Evolutionary conservation across 2,113 vertebrate species (phyloP).

Genomic region (Cavia aperea): DNA sequence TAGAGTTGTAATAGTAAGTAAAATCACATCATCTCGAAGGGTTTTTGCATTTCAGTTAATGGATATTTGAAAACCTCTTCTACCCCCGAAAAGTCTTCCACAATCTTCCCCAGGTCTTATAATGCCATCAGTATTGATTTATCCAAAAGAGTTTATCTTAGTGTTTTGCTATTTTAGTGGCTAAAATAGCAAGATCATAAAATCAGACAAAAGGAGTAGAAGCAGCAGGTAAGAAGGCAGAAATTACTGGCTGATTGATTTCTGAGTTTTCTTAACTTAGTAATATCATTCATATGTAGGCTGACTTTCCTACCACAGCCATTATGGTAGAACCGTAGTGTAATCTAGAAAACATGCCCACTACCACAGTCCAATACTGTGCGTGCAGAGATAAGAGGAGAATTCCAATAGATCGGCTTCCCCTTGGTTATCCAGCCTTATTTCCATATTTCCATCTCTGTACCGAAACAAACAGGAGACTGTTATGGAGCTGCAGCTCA

Average conservation of each 20-base stretch:
- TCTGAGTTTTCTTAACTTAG: background rate
- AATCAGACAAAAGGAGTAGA: background rate
- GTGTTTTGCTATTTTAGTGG: background rate
- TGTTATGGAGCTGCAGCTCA: constrained; percentile 21
- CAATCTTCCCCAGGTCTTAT: background rate
- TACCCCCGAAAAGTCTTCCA: background rate
- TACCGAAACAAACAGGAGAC: constrained; percentile 13
- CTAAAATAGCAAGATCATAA: background rate
- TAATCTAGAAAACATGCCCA: background rate
- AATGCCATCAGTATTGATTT: background rate
- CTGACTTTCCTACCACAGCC: background rate
- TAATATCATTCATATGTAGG: background rate
- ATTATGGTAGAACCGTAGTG: background rate
- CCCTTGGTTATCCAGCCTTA: background rate
- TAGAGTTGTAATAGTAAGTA: background rate
- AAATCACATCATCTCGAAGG: background rate
- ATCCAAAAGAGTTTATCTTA: background rate
- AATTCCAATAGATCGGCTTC: background rate
- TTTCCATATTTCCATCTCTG: background rate
- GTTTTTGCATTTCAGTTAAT: background rate
- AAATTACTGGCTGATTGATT: background rate
- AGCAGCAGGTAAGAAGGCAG: background rate
- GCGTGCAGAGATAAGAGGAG: background rate
- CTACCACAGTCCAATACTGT: background rate
- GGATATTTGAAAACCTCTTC: background rate